phyloP scores from a whole-genome alignment of 2,888 invertebrate genomes.

The Mystacides longicornis region DNA sequence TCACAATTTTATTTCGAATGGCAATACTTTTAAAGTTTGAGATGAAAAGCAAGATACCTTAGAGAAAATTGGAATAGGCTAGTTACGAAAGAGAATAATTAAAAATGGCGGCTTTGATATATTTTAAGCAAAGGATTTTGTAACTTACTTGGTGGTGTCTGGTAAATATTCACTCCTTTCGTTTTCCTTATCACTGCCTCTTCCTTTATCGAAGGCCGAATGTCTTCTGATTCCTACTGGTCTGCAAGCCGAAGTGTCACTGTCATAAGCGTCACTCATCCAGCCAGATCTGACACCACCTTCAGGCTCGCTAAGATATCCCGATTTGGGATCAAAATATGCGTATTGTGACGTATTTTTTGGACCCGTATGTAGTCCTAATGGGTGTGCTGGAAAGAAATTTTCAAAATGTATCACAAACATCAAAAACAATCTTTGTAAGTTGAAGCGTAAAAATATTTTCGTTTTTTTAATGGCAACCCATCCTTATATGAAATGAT shows the following conservation, averaged over 20 bases:
- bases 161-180: constrained; percentile 38
- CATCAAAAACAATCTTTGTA: too few relatives aligned
- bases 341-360: constrained; percentile 36
- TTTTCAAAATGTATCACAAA: too few relatives aligned
- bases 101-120: too few relatives aligned
- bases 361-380: constrained; percentile 22
- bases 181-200: constrained; percentile 39
- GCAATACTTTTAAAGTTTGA: too few relatives aligned
- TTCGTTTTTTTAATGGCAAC: too few relatives aligned
- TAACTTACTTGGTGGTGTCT: constrained; percentile 40
- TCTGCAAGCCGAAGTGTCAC: constrained; percentile 35
- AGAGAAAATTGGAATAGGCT: too few relatives aligned
- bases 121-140: background rate
- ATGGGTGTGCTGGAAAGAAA: constrained; percentile 23
- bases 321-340: constrained; percentile 47
- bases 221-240: constrained; percentile 34
- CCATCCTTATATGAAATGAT: too few relatives aligned
- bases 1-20: too few relatives aligned
- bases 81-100: too few relatives aligned
- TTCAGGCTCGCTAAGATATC: constrained; percentile 47
- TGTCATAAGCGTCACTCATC: constrained; percentile 45
- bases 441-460: too few relatives aligned
- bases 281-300: constrained; percentile 40
- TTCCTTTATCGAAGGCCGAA: constrained; percentile 26
- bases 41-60: too few relatives aligned